phyloP scores from a whole-genome alignment of 2,888 invertebrate species.

The Bhutanitis thaidina region DNA sequence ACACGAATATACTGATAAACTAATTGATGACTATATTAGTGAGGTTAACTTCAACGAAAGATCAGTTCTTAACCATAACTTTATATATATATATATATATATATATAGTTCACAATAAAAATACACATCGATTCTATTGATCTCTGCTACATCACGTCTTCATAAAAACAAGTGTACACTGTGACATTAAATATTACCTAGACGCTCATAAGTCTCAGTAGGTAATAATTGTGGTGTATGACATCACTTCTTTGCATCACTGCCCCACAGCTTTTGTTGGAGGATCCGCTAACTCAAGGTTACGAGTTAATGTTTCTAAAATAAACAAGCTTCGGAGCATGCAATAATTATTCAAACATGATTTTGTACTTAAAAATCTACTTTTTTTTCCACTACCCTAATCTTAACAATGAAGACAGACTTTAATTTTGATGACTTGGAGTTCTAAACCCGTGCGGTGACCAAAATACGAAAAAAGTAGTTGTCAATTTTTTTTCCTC shows the following conservation, averaged over 20 bases:
- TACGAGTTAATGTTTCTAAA: conserved; percentile 8
- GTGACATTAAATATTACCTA: conserved; percentile 7
- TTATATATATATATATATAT: too few species aligned
- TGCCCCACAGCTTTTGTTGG: conserved; percentile 24
- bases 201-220: conserved; percentile 17
- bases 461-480: too few species aligned
- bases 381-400: too few species aligned
- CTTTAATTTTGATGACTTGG: too few species aligned
- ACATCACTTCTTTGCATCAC: conserved; percentile 31
- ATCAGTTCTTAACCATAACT: too few species aligned
- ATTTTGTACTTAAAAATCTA: conserved; percentile 9
- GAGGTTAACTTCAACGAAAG: too few species aligned
- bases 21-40: too few species aligned
- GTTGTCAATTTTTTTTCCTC: too few species aligned
- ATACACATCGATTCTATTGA: conserved; percentile 23
- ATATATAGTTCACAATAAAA: conserved; percentile 7
- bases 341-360: conserved; percentile 1
- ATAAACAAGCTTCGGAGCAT: conserved; percentile 5
- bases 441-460: too few species aligned
- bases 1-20: too few species aligned
- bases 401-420: too few species aligned
- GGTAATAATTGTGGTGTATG: conserved; percentile 26
- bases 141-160: conserved; percentile 25
- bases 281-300: conserved; percentile 15
- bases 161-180: conserved; percentile 8